Conservation (phyloP, 2,113 vertebrate genomes). For the Melanotaenia duboulayi region DNA sequence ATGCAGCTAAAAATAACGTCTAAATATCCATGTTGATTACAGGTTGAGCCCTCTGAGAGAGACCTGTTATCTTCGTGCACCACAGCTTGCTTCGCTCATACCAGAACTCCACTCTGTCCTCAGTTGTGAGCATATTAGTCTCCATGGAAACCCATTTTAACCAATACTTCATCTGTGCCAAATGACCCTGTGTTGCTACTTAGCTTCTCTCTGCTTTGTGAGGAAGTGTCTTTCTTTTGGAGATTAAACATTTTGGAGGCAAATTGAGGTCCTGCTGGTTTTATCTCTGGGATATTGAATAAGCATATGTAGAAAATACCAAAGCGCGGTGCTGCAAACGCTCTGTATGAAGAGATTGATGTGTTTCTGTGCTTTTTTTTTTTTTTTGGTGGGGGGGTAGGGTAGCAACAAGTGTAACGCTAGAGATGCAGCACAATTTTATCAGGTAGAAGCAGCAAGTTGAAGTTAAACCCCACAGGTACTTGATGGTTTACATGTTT, state of each 20-base stretch:
- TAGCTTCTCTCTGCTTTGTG: slow-evolving; percentile 68
- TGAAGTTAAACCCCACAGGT: background rate
- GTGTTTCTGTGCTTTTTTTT: slow-evolving; percentile 39
- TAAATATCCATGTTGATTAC: slow-evolving; percentile 28
- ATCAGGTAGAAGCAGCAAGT: slow-evolving; percentile 24
- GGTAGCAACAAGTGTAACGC: background rate
- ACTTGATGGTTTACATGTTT: slow-evolving; percentile 4
- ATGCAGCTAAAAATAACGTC: slow-evolving; percentile 4
- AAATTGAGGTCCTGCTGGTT: slow-evolving; percentile 70
- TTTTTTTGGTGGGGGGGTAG: slow-evolving; percentile 2
- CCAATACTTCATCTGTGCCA: slow-evolving; percentile 64
- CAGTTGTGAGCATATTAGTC: slow-evolving; percentile 65
- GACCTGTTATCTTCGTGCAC: slow-evolving; percentile 69
- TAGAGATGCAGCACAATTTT: slow-evolving; percentile 20
- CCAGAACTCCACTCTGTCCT: slow-evolving; percentile 72
- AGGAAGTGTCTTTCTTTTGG: slow-evolving; percentile 61
- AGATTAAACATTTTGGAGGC: slow-evolving; percentile 67
- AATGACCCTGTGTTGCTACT: slow-evolving; percentile 71
- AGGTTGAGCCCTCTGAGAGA: slow-evolving; percentile 50
- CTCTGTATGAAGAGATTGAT: slow-evolving; percentile 54
- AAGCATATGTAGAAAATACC: slow-evolving; percentile 56
- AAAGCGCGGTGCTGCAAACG: slow-evolving; percentile 21
- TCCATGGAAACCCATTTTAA: slow-evolving; percentile 77
- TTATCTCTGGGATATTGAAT: slow-evolving; percentile 58
- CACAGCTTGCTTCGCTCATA: slow-evolving; percentile 62